Percentiles rank a stretch among this genome's conserved stretches.
phyloP scores from a whole-genome alignment of 2,888 invertebrate species.

The Troglohyphantes excavatus region DNA sequence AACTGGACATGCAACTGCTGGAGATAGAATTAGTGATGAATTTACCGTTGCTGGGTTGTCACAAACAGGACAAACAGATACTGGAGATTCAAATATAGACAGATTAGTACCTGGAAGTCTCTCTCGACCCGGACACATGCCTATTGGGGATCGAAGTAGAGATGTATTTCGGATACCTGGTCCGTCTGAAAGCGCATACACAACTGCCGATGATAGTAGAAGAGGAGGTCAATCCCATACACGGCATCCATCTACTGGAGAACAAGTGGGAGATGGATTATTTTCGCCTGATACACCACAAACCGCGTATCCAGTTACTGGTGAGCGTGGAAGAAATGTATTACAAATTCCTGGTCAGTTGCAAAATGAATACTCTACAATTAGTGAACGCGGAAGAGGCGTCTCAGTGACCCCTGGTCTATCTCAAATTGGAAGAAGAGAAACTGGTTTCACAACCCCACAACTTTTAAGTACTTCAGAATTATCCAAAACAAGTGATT shows the following conservation, averaged over 20 bases:
- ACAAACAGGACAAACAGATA: neutral
- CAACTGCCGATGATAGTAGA: neutral
- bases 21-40: neutral
- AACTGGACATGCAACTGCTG: neutral
- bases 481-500: neutral
- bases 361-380: neutral
- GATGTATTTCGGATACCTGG: neutral
- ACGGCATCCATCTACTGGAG: neutral
- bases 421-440: neutral
- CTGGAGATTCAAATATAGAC: too few relatives aligned
- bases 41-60: neutral
- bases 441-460: neutral
- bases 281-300: neutral
- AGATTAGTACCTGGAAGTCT: neutral
- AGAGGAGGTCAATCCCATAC: conserved; percentile 1
- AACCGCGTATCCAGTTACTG: neutral
- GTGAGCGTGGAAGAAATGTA: neutral
- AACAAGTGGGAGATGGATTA: neutral
- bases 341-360: neutral
- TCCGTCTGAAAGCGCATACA: neutral
- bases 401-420: neutral
- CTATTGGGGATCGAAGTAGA: neutral
- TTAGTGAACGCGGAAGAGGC: neutral
- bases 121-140: neutral
- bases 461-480: neutral